These are phyloP conservation scores for Arenaria interpres DNA, from an alignment of 2,113 vertebrate genomes.

Conservation along the genomic window DNA sequence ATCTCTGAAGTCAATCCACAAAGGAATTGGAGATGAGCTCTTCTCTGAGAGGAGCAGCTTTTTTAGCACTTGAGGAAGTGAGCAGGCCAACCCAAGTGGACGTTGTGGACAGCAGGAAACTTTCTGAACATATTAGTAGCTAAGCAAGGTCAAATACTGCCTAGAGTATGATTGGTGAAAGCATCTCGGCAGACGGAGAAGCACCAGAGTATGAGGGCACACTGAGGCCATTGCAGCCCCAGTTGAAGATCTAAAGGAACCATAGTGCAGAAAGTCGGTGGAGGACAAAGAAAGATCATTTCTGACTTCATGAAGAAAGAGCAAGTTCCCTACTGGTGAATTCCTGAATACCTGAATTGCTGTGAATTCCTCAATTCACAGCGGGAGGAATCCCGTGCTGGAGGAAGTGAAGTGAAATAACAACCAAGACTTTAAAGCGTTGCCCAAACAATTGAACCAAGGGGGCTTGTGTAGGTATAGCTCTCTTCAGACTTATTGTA, in stretches of 20 bases:
- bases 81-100: background rate
- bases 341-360: no score
- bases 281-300: background rate
- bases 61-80: background rate
- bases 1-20: background rate
- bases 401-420: background rate
- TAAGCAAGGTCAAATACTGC: background rate
- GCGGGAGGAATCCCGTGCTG: background rate
- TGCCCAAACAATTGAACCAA: background rate
- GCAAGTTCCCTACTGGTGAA: background rate
- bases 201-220: rapidly evolving
- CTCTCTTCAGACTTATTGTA: background rate
- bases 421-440: background rate
- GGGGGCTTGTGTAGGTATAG: background rate
- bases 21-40: background rate
- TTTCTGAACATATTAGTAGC: background rate
- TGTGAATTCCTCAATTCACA: background rate
- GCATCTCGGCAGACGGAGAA: background rate
- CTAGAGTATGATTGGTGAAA: background rate
- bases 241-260: background rate
- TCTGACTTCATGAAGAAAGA: background rate
- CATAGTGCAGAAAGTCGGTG: background rate
- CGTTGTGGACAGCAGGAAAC: background rate
- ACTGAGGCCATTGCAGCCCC: background rate
- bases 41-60: background rate